Percentiles rank a stretch among this genome's conserved stretches.
Evolutionary conservation across 2,888 invertebrate species (phyloP).

Genomic region (Dexiosoma caninum): DNA sequence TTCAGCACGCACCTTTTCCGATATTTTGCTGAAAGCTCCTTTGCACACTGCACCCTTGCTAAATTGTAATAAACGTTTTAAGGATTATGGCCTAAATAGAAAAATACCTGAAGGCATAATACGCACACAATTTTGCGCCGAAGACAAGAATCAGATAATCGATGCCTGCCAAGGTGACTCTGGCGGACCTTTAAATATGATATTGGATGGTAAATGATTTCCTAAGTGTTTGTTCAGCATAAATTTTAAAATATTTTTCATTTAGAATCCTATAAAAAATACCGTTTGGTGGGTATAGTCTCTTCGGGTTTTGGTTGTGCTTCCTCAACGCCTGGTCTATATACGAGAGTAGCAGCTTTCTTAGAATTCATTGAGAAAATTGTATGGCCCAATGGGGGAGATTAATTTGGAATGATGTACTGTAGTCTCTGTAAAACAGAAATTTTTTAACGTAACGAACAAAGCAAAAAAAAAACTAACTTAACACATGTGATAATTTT

Average conservation of each 20-base stretch:
- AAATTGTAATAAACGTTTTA: conserved; percentile 67
- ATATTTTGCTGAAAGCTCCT: conserved; percentile 69
- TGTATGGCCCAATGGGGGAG: conserved; percentile 71
- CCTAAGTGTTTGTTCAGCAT: neutral
- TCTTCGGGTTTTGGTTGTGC: conserved; percentile 74
- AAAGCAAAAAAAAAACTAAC: neutral
- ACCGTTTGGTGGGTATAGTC: conserved; percentile 71
- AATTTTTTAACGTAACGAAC: neutral
- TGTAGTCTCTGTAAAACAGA: neutral
- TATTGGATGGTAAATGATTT: conserved; percentile 61
- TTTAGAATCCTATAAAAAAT: conserved; percentile 61
- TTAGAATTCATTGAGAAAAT: conserved; percentile 73
- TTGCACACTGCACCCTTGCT: conserved; percentile 66
- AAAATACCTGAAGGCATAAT: conserved; percentile 67
- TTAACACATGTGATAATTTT: neutral
- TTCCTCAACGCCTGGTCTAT: conserved; percentile 72
- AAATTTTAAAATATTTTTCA: neutral
- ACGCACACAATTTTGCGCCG: conserved; percentile 68
- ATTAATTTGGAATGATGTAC: neutral
- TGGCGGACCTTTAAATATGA: conserved; percentile 72
- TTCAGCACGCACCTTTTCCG: conserved; percentile 65
- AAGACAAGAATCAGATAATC: conserved; percentile 63
- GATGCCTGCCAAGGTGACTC: conserved; percentile 76
- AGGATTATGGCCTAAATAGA: conserved; percentile 57
- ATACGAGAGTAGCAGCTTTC: conserved; percentile 73